Evolutionary conservation across 2,113 vertebrate genomes (phyloP).

Genomic region (Eidolon helvum): DNA sequence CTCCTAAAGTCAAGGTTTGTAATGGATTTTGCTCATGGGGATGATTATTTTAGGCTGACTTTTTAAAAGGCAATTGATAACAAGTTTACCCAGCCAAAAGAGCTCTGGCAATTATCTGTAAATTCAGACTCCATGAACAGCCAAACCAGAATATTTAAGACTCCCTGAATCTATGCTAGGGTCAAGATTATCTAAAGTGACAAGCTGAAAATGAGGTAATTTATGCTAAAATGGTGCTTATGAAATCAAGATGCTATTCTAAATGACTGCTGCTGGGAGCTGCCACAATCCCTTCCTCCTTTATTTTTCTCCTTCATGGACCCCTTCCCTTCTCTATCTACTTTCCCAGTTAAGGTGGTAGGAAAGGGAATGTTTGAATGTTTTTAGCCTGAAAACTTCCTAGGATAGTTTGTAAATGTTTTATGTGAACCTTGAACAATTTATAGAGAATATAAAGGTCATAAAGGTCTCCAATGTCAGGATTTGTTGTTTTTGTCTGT

Average conservation of each 20-base stretch:
- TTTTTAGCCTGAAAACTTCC: neutral
- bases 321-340: neutral
- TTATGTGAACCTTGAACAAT: neutral
- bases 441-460: neutral
- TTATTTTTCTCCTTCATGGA: neutral
- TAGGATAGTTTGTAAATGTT: neutral
- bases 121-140: slow-evolving; percentile 65
- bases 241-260: slow-evolving; percentile 54
- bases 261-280: neutral
- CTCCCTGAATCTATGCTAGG: slow-evolving; percentile 56
- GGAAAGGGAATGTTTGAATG: neutral
- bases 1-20: slow-evolving; percentile 60
- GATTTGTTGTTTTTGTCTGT: neutral
- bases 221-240: slow-evolving; percentile 55
- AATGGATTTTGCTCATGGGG: slow-evolving; percentile 71
- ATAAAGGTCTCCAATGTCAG: neutral
- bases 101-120: slow-evolving; percentile 68
- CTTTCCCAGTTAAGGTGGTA: neutral
- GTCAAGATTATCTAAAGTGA: slow-evolving; percentile 68
- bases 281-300: neutral
- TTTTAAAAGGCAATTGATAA: slow-evolving; percentile 71
- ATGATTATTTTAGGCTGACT: slow-evolving; percentile 72
- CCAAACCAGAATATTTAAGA: slow-evolving; percentile 68
- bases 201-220: slow-evolving; percentile 65
- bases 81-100: slow-evolving; percentile 68